phyloP scores from a whole-genome alignment of 2,888 invertebrate genomes.

The Drosophila anceps region DNA sequence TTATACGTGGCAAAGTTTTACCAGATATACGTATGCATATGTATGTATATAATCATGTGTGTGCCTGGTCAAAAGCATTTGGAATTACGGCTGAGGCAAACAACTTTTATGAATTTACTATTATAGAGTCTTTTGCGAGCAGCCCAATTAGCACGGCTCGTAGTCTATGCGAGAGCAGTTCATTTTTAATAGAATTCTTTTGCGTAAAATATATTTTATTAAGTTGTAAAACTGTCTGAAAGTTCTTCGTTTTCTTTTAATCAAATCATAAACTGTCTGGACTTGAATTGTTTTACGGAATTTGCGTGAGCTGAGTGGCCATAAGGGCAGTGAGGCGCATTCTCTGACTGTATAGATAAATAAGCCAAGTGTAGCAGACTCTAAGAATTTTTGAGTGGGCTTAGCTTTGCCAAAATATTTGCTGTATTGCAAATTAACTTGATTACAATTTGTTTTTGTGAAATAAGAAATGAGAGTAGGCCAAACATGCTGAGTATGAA shows the following conservation, averaged over 20 bases:
- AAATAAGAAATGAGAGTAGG: background rate
- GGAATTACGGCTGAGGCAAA: slow-evolving; percentile 4
- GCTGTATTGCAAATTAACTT: background rate
- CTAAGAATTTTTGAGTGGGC: background rate
- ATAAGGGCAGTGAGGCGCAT: background rate
- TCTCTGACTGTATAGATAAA: background rate
- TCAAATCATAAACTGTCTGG: slow-evolving; percentile 16
- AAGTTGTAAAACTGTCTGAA: slow-evolving; percentile 4
- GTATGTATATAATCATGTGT: background rate
- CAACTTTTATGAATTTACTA: slow-evolving; percentile 15
- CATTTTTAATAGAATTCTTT: slow-evolving; percentile 3
- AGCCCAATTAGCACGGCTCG: slow-evolving; percentile 4
- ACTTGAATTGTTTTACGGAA: slow-evolving; percentile 6
- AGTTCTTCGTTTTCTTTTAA: background rate
- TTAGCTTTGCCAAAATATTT: background rate
- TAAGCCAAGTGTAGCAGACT: background rate
- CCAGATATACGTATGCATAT: background rate
- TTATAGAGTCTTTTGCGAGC: background rate
- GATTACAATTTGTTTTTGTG: background rate
- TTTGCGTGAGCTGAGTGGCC: background rate
- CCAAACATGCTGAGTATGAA: background rate
- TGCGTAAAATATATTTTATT: slow-evolving; percentile 10
- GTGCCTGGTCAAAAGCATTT: slow-evolving; percentile 9
- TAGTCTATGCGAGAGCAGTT: slow-evolving; percentile 1
- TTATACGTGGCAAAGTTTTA: background rate